A percentile compares a stretch with the other conserved stretches of the same genome.
phyloP scores from a whole-genome alignment of 2,113 vertebrate species.

The Hippocampus barbouri region DNA sequence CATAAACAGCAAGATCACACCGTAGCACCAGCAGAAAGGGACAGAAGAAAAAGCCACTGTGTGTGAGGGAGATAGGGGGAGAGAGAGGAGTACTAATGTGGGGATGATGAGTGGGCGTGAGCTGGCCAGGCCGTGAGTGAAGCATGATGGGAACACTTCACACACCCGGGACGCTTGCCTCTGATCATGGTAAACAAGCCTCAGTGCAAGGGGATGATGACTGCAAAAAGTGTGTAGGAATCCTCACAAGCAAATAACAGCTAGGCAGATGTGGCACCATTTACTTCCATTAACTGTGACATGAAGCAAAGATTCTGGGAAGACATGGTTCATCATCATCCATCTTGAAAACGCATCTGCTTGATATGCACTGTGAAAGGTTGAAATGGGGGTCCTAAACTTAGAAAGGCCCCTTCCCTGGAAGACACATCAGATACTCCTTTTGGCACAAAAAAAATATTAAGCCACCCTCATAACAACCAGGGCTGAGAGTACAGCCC shows the following conservation, averaged over 20 bases:
- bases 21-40: slow-evolving; percentile 28
- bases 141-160: slow-evolving; percentile 69
- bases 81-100: slow-evolving; percentile 51
- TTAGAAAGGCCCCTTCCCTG: background rate
- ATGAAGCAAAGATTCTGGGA: slow-evolving; percentile 6
- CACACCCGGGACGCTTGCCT: slow-evolving; percentile 45
- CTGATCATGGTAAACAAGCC: slow-evolving; percentile 58
- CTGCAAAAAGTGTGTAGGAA: slow-evolving; percentile 16
- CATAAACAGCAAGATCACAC: slow-evolving; percentile 59
- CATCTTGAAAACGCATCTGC: slow-evolving; percentile 4
- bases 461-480: background rate
- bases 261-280: slow-evolving; percentile 14
- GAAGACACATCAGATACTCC: background rate
- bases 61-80: slow-evolving; percentile 16
- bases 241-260: slow-evolving; percentile 13
- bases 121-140: slow-evolving; percentile 52
- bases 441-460: background rate
- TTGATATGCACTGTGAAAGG: background rate
- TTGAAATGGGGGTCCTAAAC: background rate
- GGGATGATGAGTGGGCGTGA: slow-evolving; percentile 65
- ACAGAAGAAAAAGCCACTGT: slow-evolving; percentile 33
- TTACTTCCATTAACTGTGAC: slow-evolving; percentile 39
- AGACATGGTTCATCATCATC: slow-evolving; percentile 27
- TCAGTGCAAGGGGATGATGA: slow-evolving; percentile 21
- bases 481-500: background rate